Percentiles rank a stretch among this genome's conserved stretches.
These are phyloP conservation scores for Proctacanthus coquilletti DNA, from an alignment of 1,140 invertebrate genomes.

Conservation along the genomic window DNA sequence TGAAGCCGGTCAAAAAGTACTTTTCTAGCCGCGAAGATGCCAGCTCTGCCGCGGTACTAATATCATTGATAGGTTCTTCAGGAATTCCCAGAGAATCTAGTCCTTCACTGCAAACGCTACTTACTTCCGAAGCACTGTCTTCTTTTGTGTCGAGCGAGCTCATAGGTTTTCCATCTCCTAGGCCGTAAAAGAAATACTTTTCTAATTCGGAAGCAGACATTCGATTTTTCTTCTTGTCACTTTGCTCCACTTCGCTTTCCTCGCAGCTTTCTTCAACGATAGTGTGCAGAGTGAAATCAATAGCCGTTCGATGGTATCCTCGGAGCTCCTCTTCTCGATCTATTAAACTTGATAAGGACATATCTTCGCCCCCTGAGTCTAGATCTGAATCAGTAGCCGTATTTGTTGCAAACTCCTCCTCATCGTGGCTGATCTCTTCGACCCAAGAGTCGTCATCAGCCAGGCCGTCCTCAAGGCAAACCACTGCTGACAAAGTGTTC, in stretches of 20 bases:
- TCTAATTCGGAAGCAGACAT: constrained; percentile 68
- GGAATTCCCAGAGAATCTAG: constrained; percentile 47
- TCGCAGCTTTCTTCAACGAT: constrained; percentile 90
- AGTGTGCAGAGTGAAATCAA: constrained; percentile 82
- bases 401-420: constrained; percentile 38
- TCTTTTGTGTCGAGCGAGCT: constrained; percentile 35
- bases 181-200: constrained; percentile 79
- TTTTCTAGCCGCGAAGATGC: constrained; percentile 76
- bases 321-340: constrained; percentile 65
- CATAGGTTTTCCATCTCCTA: constrained; percentile 50
- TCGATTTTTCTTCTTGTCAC: constrained; percentile 40
- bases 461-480: constrained; percentile 65
- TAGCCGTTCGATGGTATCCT: constrained; percentile 60
- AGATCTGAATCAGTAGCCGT: constrained; percentile 37
- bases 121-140: constrained; percentile 72
- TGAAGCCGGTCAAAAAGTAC: constrained; percentile 74
- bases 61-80: constrained; percentile 36
- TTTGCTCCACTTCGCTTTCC: constrained; percentile 64
- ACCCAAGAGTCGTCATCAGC: constrained; percentile 80
- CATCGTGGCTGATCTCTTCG: constrained; percentile 62
- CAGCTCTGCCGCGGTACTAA: constrained; percentile 39
- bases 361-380: constrained; percentile 39
- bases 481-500: constrained; percentile 47
- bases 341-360: constrained; percentile 32
- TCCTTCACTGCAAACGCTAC: constrained; percentile 71